Base-by-base conservation (phyloP, 2,797 vertebrate genomes). In the Rhinoraja longicauda region DNA sequence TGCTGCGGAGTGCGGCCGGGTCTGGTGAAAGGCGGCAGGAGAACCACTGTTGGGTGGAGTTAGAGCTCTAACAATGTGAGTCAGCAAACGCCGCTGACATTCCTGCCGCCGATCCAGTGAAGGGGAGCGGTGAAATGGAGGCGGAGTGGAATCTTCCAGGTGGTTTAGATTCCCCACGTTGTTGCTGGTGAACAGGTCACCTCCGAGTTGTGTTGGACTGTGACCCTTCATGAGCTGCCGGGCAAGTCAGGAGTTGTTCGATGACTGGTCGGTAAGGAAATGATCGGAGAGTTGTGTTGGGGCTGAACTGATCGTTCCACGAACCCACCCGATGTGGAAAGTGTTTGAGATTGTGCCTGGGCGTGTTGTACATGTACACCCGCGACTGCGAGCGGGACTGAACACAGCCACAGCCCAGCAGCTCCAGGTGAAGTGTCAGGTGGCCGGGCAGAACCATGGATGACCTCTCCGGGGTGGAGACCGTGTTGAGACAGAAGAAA, bases 251-350 rank as follows among this genome's bases (percentile, higher is more conserved):
- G 36, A 88, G 36, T 32, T 64, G n/a, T 64, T 36, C 32, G 10
- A 17, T 36, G 84, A 88, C 59, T 88, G 62, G 67, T 67, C 21
- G 29, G 53, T 84, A 15, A 29, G 53, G 8, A 24, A 36, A 88
- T 64, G 26, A 15, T 24, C 1, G 9, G n/a, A 36, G 53, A 59
- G 62, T 88, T 88, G 17, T 36, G 64, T 8, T 36, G 57, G 13
- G 53, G 59, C 57, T 86, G 59, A 88, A 88, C 36, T 88, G n/a
- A 88, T 88, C 59, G n/a, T 67, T 67, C 53, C 84, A 86, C 29
- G n/a, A n/a, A 86, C 17, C 59, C n/a, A 9, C 36, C 17, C 62
- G 62, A 88, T 67, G 84, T 88, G 84, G 62, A 86, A 86, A 88
- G 59, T 67, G 32, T 67, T 88, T 36, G 59, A 36, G 24, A 62